These are phyloP conservation scores for Tipula lateralis DNA, from an alignment of 2,888 invertebrate genomes.

Conservation along the genomic window DNA sequence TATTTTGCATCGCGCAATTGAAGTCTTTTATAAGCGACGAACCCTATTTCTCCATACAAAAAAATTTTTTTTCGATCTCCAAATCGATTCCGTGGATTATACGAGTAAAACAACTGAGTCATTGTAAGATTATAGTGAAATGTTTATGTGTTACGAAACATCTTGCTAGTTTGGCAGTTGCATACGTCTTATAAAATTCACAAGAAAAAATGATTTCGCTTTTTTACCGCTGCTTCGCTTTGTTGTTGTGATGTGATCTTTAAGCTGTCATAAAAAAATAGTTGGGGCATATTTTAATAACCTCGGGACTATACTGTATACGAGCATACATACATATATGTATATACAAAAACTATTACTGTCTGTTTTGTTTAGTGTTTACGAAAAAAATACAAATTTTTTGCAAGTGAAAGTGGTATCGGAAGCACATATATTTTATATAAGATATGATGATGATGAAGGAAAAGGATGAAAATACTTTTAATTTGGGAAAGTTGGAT, in stretches of 20 bases:
- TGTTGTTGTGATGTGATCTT: background rate
- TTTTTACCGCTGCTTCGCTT: background rate
- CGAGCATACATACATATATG: too few species aligned
- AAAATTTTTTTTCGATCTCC: background rate
- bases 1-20: background rate
- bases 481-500: background rate
- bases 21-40: slow-evolving; percentile 1
- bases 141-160: background rate
- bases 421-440: background rate
- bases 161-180: background rate
- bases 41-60: background rate
- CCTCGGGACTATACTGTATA: background rate
- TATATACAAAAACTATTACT: background rate
- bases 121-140: background rate
- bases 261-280: background rate
- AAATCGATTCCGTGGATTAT: background rate
- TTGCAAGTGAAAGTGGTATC: slow-evolving; percentile 2
- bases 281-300: background rate
- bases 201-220: background rate
- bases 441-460: background rate
- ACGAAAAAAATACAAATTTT: background rate
- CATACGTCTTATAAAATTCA: background rate
- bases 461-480: background rate
- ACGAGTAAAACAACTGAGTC: background rate
- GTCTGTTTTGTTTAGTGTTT: background rate